Percentiles rank a stretch among this genome's conserved stretches.
These are phyloP conservation scores for Hemistola chrysoprasaria DNA, from an alignment of 2,888 invertebrate species.

Conservation along the genomic window DNA sequence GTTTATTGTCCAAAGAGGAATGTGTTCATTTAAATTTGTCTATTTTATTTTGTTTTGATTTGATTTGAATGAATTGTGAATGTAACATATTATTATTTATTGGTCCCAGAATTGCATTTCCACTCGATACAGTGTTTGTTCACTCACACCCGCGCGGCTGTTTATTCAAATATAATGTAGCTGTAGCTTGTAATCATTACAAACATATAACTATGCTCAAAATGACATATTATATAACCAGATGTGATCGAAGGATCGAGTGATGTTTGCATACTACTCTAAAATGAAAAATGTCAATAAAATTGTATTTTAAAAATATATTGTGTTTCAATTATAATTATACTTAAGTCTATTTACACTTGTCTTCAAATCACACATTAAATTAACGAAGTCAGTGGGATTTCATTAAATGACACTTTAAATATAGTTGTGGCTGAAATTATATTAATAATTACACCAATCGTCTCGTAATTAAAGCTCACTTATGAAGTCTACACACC, in stretches of 20 bases:
- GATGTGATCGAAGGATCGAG: slow-evolving; percentile 65
- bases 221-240: slow-evolving; percentile 61
- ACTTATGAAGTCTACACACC: too few relatives aligned
- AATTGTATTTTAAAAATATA: slow-evolving; percentile 75
- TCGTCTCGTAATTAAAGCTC: too few relatives aligned
- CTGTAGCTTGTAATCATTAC: slow-evolving; percentile 36
- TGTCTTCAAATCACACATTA: slow-evolving; percentile 15
- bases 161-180: slow-evolving; percentile 38
- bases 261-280: slow-evolving; percentile 78
- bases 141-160: slow-evolving; percentile 33
- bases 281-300: slow-evolving; percentile 79
- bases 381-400: slow-evolving; percentile 4
- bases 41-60: slow-evolving; percentile 51
- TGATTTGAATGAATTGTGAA: slow-evolving; percentile 55
- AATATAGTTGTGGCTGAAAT: too few relatives aligned
- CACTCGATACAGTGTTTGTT: slow-evolving; percentile 46
- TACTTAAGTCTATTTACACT: background rate
- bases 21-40: slow-evolving; percentile 73
- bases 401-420: slow-evolving; percentile 1
- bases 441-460: too few relatives aligned
- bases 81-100: slow-evolving; percentile 67
- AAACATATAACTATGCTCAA: slow-evolving; percentile 60
- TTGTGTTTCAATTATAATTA: slow-evolving; percentile 36
- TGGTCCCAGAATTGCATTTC: slow-evolving; percentile 77
- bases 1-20: slow-evolving; percentile 71